Base-by-base conservation (phyloP, 2,113 vertebrate species). In the Rousettus leschenaultii region DNA sequence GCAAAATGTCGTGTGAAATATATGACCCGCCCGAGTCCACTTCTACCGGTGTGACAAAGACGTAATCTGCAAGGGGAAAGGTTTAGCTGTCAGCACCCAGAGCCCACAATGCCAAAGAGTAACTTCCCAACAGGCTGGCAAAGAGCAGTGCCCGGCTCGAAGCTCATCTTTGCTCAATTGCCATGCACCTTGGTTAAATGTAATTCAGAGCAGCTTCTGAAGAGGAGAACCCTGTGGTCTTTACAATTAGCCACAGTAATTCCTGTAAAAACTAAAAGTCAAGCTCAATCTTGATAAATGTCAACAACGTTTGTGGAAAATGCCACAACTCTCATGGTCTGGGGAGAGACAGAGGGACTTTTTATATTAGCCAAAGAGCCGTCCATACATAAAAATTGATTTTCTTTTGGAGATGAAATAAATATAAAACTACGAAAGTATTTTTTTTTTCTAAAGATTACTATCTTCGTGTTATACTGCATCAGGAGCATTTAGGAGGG, bases 11-110 rank as follows among this genome's bases (percentile, higher is more conserved):
- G 18, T 99, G 99, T 19, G 99, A 99, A 96, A 99, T 96, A 97
- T 99, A 99, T 0, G 96, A 97, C 88, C 99, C 99, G 7, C 97
- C 98, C 43, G 99, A 98, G 97, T 99, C 99, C 98, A 99, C 99
- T 98, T 99, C 99, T 75, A 99, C 98, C 0, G 99, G 99, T 5
- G 98, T 99, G 92, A 99, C 99, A 98, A 99, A 99, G 96, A 98
- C 97, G n/a, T 99, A 99, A 98, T 99, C 99, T 99, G 99, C 33
- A 98, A 86, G 7, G 80, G 95, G 86, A 91, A 89, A 89, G 79
- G 87, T 43, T 85, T 3, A 33, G 83, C 89, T 71, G 94, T 97
- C 97, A 97, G 93, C 86, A 84, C 88, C 93, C 77, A 6, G 38
- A 68, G 61, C 83, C 70, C 92, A 48, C n/a, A 28, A 4, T 2